phyloP scores from a whole-genome alignment of 2,113 vertebrate genomes.

The Meles meles region DNA sequence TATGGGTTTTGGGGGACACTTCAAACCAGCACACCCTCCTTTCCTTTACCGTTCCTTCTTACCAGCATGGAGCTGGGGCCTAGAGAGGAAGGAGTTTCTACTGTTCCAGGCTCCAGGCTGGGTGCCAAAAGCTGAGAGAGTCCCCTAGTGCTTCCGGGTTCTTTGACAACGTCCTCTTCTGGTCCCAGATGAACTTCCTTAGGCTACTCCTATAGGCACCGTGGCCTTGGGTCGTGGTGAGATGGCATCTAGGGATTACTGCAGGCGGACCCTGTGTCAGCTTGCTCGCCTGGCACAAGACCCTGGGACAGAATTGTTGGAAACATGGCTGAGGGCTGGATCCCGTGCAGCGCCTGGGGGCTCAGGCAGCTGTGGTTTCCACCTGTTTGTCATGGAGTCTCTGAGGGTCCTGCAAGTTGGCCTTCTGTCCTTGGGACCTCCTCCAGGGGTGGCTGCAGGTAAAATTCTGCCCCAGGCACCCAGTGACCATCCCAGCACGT shows the following conservation, averaged over 20 bases:
- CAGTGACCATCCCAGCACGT: too few relatives aligned
- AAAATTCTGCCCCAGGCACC: not conserved
- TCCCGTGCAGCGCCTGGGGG: not conserved
- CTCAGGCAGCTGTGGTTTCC: not conserved
- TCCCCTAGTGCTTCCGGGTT: not conserved
- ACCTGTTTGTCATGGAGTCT: not conserved
- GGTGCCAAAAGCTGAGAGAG: not conserved
- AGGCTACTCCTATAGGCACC: not conserved
- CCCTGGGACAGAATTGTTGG: not conserved
- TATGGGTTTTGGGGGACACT: not conserved
- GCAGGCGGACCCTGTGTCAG: fast-evolving
- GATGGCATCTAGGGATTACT: not conserved
- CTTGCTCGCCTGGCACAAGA: fast-evolving
- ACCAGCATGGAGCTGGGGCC: not conserved
- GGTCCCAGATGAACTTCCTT: not conserved
- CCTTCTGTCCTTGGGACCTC: not conserved
- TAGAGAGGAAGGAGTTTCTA: not conserved
- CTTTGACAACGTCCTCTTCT: not conserved
- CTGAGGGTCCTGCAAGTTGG: not conserved
- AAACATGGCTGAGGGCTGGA: not conserved
- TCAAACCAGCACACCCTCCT: not conserved
- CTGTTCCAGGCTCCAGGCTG: not conserved
- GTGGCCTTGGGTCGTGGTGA: not conserved
- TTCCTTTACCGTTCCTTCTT: not conserved
- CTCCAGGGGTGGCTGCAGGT: not conserved